Evolutionary conservation across 2,888 invertebrate genomes (phyloP).

Genomic region (Thera obeliscata): DNA sequence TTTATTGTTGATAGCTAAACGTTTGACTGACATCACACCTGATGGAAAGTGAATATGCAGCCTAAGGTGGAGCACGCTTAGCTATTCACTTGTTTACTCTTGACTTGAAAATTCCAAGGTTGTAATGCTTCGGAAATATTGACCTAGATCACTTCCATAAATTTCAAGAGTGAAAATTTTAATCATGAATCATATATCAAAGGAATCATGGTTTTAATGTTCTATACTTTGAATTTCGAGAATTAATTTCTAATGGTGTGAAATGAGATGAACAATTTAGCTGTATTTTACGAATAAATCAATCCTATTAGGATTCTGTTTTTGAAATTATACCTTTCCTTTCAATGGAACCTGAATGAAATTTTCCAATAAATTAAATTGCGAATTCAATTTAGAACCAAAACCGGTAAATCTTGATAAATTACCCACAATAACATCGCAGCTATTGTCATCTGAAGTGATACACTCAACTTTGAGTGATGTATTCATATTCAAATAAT

Average conservation of each 20-base stretch:
- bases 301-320: background rate
- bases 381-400: background rate
- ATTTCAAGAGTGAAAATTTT: too few species aligned
- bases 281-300: background rate
- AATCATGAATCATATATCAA: too few species aligned
- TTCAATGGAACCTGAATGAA: background rate
- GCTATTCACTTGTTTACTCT: too few species aligned
- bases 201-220: too few species aligned
- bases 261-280: background rate
- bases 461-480: background rate
- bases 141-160: too few species aligned
- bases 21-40: too few species aligned
- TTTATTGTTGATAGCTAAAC: too few species aligned
- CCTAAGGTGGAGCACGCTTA: too few species aligned
- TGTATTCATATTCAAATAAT: background rate
- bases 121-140: too few species aligned
- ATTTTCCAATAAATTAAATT: background rate
- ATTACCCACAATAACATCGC: background rate
- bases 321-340: background rate
- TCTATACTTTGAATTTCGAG: background rate
- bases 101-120: too few species aligned
- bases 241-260: background rate
- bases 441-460: constrained; percentile 9
- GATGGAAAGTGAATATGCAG: too few species aligned
- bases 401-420: constrained; percentile 1